Base-by-base conservation (phyloP, 2,797 vertebrate genomes). In the Carapus acus region DNA sequence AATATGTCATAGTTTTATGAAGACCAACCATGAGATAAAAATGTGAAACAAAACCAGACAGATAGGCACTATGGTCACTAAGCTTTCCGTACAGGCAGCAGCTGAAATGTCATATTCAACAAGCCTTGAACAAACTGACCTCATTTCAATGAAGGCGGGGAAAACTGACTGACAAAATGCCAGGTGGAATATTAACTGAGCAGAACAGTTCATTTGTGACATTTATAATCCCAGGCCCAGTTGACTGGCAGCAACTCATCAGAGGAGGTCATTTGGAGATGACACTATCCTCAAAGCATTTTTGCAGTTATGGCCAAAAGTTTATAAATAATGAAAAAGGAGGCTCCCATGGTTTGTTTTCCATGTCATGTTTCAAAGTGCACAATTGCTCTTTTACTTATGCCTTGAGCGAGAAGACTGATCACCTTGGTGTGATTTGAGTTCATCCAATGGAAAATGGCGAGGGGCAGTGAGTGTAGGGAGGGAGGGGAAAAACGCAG, bases 21-120 rank as follows among this genome's bases (percentile, higher is more conserved):
- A 22, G 53, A 36, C 40, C 18, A 47, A 33, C 27, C 16, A 27
- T 40, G 53, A 57, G 29, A 51, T 69, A 41, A 50, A 39, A 41
- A 52, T 54, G 60, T 56, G 43, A 63, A 58, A 34, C 49, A 50
- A 53, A 31, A 54, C 55, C 40, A 67, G 60, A 73, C 64, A 67
- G 56, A 76, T 54, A 87, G 85, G 87, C 86, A 88, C 86, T 78
- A 79, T 73, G 84, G 83, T 86, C 79, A 68, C 80, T 73, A 62
- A 74, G 62, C 74, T 70, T 76, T 75, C 76, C 73, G 72, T 65
- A 69, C 60, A 42, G 65, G 62, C 62, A 70, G 64, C 61, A 67
- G 70, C 58, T 73, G 67, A 62, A 74, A 69, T 49, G 46, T 76
- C 67, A 67, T 44, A 63, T 69, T 54, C 62, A 77, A 49, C 61